These are phyloP conservation scores for Acrossocheilus wenchowensis DNA, from an alignment of 2,797 vertebrate species.

Conservation along the genomic window DNA sequence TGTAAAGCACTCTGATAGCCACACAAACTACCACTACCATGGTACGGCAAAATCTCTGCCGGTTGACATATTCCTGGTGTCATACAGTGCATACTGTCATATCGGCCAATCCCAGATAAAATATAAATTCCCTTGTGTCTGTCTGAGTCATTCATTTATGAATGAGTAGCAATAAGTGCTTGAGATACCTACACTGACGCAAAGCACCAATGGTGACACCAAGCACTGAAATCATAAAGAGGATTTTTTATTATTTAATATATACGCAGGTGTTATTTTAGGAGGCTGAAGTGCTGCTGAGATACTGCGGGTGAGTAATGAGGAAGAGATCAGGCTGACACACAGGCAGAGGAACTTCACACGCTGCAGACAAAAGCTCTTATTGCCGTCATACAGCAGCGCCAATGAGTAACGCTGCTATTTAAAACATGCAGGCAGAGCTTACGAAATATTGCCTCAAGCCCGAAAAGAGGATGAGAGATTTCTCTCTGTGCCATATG, in stretches of 20 bases:
- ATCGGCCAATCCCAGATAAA: background rate
- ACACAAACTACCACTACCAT: background rate
- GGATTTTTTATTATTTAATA: slow-evolving; percentile 35
- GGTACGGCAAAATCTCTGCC: background rate
- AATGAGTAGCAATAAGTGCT: slow-evolving; percentile 4
- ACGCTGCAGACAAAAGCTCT: slow-evolving; percentile 53
- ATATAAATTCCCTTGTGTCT: slow-evolving; percentile 4
- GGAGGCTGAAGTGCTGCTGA: slow-evolving; percentile 36
- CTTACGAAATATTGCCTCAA: slow-evolving; percentile 44
- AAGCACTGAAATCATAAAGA: slow-evolving; percentile 10
- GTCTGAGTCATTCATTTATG: slow-evolving; percentile 32
- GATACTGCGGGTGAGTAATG: slow-evolving; percentile 56
- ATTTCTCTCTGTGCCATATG: background rate
- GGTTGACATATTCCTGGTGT: background rate
- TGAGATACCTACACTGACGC: slow-evolving; percentile 32
- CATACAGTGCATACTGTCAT: background rate
- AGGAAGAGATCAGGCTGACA: slow-evolving; percentile 55
- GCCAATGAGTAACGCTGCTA: slow-evolving; percentile 56
- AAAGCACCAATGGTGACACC: slow-evolving; percentile 29
- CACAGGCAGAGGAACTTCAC: slow-evolving; percentile 50
- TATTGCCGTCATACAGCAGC: slow-evolving; percentile 52
- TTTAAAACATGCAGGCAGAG: slow-evolving; percentile 50
- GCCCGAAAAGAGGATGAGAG: slow-evolving; percentile 23
- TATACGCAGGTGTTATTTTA: slow-evolving; percentile 59
- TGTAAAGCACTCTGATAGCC: background rate